Evolutionary conservation across 1,140 invertebrate species (phyloP), one percentile per base, ranked within the genome.

Genomic region (Octopus sinensis): DNA sequence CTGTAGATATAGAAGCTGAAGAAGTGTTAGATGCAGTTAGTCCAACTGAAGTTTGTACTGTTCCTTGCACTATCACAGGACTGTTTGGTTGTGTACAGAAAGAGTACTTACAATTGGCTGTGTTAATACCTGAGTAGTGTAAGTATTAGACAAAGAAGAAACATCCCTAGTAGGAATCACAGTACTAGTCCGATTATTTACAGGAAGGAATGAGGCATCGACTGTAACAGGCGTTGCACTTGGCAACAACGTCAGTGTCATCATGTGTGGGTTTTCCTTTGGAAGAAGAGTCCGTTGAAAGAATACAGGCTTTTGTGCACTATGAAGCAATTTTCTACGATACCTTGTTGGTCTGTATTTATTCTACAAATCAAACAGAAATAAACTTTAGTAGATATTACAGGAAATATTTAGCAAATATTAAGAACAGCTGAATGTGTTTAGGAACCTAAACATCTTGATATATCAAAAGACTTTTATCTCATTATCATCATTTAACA

Each of bases 51-150:
- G 6, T 13, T 6, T 73, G 68, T 3, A 23, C 5, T 73, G 13
- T 6, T 17, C 68, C 68, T 73, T 73, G 68, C 68, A 73, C 68
- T n/a, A 73, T 9, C 5, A 73, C 13, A 12, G 68, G 6, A 73
- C 30, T 73, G 68, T 73, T 13, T 13, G 68, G 13, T 77, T 30
- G 76, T 77, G 76, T 43, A 77, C 13, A 73, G 68, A 73, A 73
- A 73, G 68, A 12, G 68, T 73, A 53, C 76, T 77, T 13, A 43
- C 52, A 77, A 77, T 77, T 6, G 76, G 76, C 17, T 77, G 76
- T 7, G 76, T 77, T 77, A 77, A 77, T 52, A 77, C 23, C 52
- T 51, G 76, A n/a, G 52, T 77, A 13, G 76, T 77, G 43, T 77
- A 52, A 52, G 76, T 77, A 77, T 51, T 52, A 43, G 52, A 77